Evolutionary conservation across 2,113 vertebrate species (phyloP).

Genomic region (Plotosus lineatus): DNA sequence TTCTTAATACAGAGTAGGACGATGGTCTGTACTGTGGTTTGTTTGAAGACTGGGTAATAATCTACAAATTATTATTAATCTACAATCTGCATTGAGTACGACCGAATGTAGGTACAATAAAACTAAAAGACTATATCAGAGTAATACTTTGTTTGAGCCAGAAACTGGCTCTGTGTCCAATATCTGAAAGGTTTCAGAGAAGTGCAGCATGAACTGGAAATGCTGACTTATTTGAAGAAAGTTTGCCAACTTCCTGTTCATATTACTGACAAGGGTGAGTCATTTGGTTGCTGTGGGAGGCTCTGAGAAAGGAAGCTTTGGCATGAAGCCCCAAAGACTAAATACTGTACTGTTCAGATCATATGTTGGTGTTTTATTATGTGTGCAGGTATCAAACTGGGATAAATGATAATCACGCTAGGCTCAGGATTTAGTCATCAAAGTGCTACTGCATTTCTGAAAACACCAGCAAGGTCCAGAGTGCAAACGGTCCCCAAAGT

Average conservation of each 20-base stretch:
- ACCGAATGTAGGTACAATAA: no score
- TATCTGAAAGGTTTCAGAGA: slow-evolving; percentile 21
- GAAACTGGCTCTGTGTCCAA: background rate
- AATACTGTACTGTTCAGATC: slow-evolving; percentile 56
- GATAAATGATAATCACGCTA: slow-evolving; percentile 34
- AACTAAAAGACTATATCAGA: no score
- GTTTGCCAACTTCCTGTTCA: slow-evolving; percentile 23
- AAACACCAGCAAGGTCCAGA: background rate
- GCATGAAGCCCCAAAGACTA: slow-evolving; percentile 45
- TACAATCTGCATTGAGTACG: no score
- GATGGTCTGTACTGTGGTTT: no score
- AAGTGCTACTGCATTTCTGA: slow-evolving; percentile 2
- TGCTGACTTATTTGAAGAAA: background rate
- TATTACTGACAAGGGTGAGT: slow-evolving; percentile 43
- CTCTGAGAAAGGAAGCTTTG: slow-evolving; percentile 54
- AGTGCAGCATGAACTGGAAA: slow-evolving; percentile 36
- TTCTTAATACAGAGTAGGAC: background rate
- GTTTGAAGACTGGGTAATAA: no score
- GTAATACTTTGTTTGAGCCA: background rate
- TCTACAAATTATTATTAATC: no score
- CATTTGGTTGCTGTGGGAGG: slow-evolving; percentile 32
- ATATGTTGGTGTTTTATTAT: slow-evolving; percentile 55
- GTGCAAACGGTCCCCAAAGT: background rate
- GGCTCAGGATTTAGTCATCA: slow-evolving; percentile 47
- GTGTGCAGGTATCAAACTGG: slow-evolving; percentile 44